Base-by-base conservation (phyloP, 2,888 invertebrate genomes). In the Tryphoninae sp. region DNA sequence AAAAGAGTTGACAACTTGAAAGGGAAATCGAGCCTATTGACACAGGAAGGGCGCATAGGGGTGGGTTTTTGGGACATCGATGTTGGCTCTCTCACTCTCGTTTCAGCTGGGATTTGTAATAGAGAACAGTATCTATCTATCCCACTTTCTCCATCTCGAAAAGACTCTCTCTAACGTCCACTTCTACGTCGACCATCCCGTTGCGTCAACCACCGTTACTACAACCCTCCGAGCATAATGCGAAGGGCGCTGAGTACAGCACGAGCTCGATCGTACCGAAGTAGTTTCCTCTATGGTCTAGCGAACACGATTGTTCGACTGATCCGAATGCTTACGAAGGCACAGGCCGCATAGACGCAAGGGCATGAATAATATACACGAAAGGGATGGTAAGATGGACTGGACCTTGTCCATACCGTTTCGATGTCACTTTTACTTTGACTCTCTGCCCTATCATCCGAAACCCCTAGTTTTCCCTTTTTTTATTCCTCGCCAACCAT, bases 21-120 rank as follows among this genome's bases (percentile, higher is more conserved):
- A 92, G 92, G 91, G 92, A 92, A 92, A 92, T 92, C 89, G 91
- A 91, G 91, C 91, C 91, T 92, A 92, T 92, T 91, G 91, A 91
- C 91, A 91, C 87, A 90, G 85, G 86, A 84, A 86, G 83, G 77
- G 80, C 51, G 58, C 72, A 53, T 77, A 61, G 74, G 76, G 78
- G 77, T 53, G 69, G 65, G 64, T 40, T 76, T 26, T 33, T 61
- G 78, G 73, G 65, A 69, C 78, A 77, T 81, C 62, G 71, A 79
- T 76, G 78, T 77, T 74, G 72, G 62, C 61, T 40, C 61, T 40
- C 71, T 67, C 64, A 55, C 65, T 67, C 78, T 80, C 64, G 71
- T 78, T 80, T 55, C 72, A 69, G 59, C 72, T 68, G 2, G 40
- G 72, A 64, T 75, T 55, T 62, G 11, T 59, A 22, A 40, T 62